Evolutionary conservation across 2,113 vertebrate species (phyloP).

Genomic region (Pteropus alecto): DNA sequence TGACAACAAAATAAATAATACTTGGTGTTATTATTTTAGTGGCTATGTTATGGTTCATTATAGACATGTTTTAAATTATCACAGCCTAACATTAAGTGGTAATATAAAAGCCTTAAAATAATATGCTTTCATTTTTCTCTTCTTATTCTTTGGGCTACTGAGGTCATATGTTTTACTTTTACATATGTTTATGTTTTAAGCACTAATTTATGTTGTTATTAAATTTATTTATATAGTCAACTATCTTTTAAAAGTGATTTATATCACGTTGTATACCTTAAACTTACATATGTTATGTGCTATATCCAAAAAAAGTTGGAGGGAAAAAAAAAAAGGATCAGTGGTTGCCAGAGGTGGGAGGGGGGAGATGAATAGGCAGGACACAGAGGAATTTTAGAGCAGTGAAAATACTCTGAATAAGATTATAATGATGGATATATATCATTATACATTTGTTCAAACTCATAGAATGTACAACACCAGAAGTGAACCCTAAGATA

Average conservation of each 20-base stretch:
- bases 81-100: background rate
- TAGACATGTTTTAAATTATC: background rate
- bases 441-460: background rate
- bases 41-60: background rate
- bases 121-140: background rate
- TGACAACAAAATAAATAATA: background rate
- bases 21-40: background rate
- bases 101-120: background rate
- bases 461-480: background rate
- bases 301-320: background rate
- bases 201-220: background rate
- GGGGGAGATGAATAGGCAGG: background rate
- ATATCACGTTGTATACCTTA: background rate
- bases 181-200: background rate
- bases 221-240: background rate
- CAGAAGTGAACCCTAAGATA: background rate
- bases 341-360: background rate
- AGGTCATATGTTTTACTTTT: background rate
- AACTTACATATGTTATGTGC: background rate
- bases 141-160: background rate
- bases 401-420: background rate
- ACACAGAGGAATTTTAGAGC: background rate
- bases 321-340: background rate
- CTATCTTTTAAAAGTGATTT: background rate
- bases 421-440: background rate